These are phyloP conservation scores for Tychaedon coryphoeus DNA, from an alignment of 2,113 vertebrate species.

Conservation along the genomic window DNA sequence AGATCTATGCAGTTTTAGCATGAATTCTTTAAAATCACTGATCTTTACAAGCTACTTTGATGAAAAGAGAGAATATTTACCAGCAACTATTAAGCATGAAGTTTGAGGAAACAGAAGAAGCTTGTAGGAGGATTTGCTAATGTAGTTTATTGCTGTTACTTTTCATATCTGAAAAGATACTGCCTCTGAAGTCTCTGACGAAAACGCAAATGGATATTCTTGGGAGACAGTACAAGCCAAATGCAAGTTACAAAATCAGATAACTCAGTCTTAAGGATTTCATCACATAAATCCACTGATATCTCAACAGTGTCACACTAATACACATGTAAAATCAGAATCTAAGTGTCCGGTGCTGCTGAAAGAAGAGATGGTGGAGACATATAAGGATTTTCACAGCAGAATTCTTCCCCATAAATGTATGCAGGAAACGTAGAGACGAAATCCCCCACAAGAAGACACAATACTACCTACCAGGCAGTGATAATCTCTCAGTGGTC, in stretches of 20 bases:
- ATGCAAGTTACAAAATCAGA: not conserved
- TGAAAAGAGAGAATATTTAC: constrained; percentile 11
- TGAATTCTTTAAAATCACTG: not conserved
- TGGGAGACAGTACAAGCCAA: not conserved
- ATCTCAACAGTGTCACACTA: not conserved
- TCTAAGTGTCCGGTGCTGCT: not conserved
- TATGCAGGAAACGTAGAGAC: not conserved
- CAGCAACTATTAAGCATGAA: not conserved
- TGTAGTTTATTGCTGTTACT: not conserved
- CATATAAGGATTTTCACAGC: not conserved
- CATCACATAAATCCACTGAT: not conserved
- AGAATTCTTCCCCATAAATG: not conserved
- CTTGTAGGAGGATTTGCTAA: constrained; percentile 35
- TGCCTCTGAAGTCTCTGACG: not conserved
- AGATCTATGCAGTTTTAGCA: not conserved
- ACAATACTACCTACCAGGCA: not conserved
- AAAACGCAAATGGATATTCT: constrained; percentile 13
- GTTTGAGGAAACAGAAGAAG: constrained; percentile 3
- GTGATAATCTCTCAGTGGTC: not conserved
- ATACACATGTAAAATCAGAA: not conserved
- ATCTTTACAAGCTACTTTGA: not conserved
- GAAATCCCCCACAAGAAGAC: not conserved
- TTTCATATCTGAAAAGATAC: constrained; percentile 9
- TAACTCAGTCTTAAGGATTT: not conserved
- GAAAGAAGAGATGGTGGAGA: not conserved